phyloP scores from a whole-genome alignment of 2,888 invertebrate genomes.

The Gnatocerus cornutus region DNA sequence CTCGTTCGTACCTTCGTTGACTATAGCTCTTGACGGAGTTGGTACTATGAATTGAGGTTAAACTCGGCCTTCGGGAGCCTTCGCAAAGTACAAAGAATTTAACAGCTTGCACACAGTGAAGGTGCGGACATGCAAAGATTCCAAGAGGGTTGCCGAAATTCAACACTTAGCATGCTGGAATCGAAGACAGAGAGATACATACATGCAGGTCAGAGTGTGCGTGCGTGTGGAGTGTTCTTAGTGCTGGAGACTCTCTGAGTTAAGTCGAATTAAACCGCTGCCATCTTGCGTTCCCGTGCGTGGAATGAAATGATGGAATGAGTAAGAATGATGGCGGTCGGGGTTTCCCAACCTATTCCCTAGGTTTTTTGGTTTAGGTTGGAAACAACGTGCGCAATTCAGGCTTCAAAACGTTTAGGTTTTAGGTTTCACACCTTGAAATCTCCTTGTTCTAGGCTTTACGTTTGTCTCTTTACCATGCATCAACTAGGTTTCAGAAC shows the following conservation, averaged over 20 bases:
- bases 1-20: slow-evolving; percentile 85
- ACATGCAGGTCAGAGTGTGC: slow-evolving; percentile 38
- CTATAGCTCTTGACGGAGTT: slow-evolving; percentile 89
- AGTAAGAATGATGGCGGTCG: too few relatives aligned
- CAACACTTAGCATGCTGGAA: not conserved
- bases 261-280: slow-evolving; percentile 70
- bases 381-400: too few relatives aligned
- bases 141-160: not conserved
- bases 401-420: too few relatives aligned
- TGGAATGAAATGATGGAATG: slow-evolving; percentile 14
- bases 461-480: too few relatives aligned
- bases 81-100: slow-evolving; percentile 14
- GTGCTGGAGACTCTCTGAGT: slow-evolving; percentile 51
- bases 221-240: slow-evolving; percentile 28
- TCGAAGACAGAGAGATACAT: slow-evolving; percentile 18
- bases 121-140: not conserved
- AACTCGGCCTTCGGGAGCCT: slow-evolving; percentile 92
- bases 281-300: slow-evolving; percentile 73
- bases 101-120: not conserved
- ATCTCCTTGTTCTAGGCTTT: too few relatives aligned
- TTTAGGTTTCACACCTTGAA: too few relatives aligned
- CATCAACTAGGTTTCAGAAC: too few relatives aligned
- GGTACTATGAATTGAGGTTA: slow-evolving; percentile 89
- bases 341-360: too few relatives aligned
- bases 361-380: too few relatives aligned